Base-by-base conservation (phyloP, 2,888 invertebrate genomes). In the Nemoura dubitans region DNA sequence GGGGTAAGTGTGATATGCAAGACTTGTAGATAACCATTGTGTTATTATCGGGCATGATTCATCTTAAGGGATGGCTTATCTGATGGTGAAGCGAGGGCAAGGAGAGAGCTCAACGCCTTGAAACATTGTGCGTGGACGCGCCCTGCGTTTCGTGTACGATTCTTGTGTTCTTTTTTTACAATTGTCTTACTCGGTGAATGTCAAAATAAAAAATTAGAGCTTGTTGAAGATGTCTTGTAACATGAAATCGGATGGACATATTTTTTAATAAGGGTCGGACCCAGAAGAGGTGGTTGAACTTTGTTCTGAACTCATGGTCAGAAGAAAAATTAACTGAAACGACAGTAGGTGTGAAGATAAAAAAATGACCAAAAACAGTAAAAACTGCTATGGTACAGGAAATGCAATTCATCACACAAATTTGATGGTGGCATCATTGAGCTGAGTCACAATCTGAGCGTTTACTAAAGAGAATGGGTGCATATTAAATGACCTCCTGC, bases 1-100 rank as follows among this genome's bases (percentile, higher is more conserved):
- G 81, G 81, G 81, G 81, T 81, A 81, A 81, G 81, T 81, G 78
- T 78, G 81, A 81, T 30, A 81, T 30, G 81, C 30, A 81, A n/a
- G 14, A 30, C n/a, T 27, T 30, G 6, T 81, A 81, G 29, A 81
- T 27, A 28, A 78, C 10, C 26, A 78, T 26, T 78, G 78, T 81
- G 81, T 81, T 81, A 81, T 81, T 81, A 30, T 81, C 81, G 30
- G 26, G 81, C 6, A 81, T 81, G 81, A 81, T 29, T 81, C 81
- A 81, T 81, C 81, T 81, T 30, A 81, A 30, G 30, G 28, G 81
- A 81, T 81, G 28, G 78, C 59, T 81, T 29, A 81, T 81, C 81
- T 81, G n/a, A 81, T 29, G 30, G 10, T 27, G 28, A 28, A 14
- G 25, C 78, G 78, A 14, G n/a, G 26, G 27, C 26, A 78, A 27